Conservation (phyloP, 2,113 vertebrate species). For the Dromiciops gliroides region DNA sequence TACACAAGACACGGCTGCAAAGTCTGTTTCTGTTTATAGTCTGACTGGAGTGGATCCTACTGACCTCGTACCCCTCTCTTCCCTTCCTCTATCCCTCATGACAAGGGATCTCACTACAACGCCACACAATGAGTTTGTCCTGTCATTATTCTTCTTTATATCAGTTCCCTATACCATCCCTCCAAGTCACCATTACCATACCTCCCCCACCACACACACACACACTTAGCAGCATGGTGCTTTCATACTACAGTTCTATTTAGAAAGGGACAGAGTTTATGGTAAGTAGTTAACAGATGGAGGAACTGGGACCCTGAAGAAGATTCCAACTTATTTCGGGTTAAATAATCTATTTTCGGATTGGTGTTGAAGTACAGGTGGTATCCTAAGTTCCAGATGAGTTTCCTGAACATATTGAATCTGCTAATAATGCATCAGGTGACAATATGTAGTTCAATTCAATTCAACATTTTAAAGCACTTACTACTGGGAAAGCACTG, state of each 20-base stretch:
- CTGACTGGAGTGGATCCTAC: conserved; percentile 42
- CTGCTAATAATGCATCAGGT: neutral
- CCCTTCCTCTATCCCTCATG: conserved; percentile 19
- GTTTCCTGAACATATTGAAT: neutral
- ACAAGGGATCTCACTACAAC: conserved; percentile 6
- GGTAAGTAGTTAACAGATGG: conserved; percentile 11
- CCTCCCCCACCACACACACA: no score
- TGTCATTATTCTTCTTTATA: neutral
- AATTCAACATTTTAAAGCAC: neutral
- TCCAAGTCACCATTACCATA: conserved; percentile 28
- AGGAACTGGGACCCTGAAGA: neutral
- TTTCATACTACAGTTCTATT: neutral
- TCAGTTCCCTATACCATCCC: neutral
- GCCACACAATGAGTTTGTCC: neutral
- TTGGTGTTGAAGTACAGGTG: neutral
- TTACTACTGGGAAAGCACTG: neutral
- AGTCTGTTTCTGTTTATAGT: conserved; percentile 59
- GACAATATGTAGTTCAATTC: neutral
- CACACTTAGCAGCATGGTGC: neutral
- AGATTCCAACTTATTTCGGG: neutral
- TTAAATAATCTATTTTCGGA: neutral
- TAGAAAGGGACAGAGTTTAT: neutral
- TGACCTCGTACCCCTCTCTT: conserved; percentile 31
- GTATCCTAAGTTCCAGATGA: neutral
- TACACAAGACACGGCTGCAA: conserved; percentile 59